A percentile compares a stretch with the other conserved stretches of the same genome.
These are phyloP conservation scores for Oreocharis arfaki DNA, from an alignment of 2,113 vertebrate species.

Conservation along the genomic window DNA sequence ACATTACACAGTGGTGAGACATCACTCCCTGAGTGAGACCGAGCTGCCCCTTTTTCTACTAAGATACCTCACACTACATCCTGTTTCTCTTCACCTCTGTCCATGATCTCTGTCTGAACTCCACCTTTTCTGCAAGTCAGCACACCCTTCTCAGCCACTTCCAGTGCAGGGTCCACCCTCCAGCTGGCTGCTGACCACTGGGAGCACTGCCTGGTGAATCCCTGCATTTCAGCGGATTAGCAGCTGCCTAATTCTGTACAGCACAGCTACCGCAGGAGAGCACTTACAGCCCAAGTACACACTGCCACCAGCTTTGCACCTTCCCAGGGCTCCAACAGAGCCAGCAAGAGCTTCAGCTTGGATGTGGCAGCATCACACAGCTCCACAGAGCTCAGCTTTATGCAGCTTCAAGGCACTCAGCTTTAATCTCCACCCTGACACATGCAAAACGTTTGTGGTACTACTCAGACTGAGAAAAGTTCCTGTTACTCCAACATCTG, in stretches of 20 bases:
- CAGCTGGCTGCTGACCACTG: not conserved
- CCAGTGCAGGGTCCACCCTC: not conserved
- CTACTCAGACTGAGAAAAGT: not conserved
- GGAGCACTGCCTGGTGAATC: not conserved
- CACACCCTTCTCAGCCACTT: not conserved
- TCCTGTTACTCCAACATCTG: not conserved
- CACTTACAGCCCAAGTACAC: not conserved
- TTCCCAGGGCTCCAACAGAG: accelerated
- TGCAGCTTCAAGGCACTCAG: not conserved
- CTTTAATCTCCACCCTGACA: not conserved
- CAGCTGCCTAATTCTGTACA: not conserved
- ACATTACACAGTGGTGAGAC: not conserved
- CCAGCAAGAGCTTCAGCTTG: not conserved
- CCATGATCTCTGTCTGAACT: not conserved
- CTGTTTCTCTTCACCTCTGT: not conserved
- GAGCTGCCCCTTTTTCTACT: not conserved
- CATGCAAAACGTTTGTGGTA: not conserved
- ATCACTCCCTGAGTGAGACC: not conserved
- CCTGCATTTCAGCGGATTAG: not conserved
- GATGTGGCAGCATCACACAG: accelerated
- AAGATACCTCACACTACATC: not conserved
- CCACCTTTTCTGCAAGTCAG: not conserved
- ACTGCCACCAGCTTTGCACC: not conserved
- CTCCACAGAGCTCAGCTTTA: not conserved
- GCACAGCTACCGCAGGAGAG: not conserved